Percentiles rank a stretch among this genome's conserved stretches.
Evolutionary conservation across 2,888 invertebrate genomes (phyloP).

Genomic region (Psylliodes chrysocephalus): DNA sequence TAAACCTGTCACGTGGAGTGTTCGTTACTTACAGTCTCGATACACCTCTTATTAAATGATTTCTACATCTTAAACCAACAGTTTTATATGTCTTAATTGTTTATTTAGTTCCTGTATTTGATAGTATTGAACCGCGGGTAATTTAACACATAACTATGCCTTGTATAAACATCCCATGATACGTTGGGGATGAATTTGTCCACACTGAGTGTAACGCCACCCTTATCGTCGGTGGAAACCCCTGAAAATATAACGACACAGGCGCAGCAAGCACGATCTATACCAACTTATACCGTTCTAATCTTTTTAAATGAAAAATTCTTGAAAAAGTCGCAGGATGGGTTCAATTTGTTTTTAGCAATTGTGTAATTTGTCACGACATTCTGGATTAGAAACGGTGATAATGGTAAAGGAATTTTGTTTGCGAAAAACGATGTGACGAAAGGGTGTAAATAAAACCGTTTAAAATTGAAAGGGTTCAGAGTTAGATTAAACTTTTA

Average conservation of each 20-base stretch:
- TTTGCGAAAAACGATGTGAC: too few relatives aligned
- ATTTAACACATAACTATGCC: slow-evolving; percentile 27
- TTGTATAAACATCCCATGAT: slow-evolving; percentile 36
- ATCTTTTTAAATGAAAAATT: slow-evolving; percentile 45
- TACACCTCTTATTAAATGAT: too few relatives aligned
- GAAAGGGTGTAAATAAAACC: too few relatives aligned
- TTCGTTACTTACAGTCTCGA: too few relatives aligned
- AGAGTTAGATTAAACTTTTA: too few relatives aligned
- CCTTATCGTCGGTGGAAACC: slow-evolving; percentile 52
- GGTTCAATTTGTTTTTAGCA: slow-evolving; percentile 41
- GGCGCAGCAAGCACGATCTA: slow-evolving; percentile 52
- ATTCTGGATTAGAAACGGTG: not conserved
- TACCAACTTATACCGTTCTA: slow-evolving; percentile 43
- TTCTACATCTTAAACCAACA: not conserved
- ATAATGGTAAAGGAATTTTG: not conserved
- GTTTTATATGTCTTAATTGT: not conserved
- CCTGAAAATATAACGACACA: slow-evolving; percentile 50
- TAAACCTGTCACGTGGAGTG: slow-evolving; percentile 23
- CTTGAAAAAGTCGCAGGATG: slow-evolving; percentile 43
- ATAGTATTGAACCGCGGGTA: slow-evolving; percentile 34
- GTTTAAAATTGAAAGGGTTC: too few relatives aligned
- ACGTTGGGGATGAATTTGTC: slow-evolving; percentile 46
- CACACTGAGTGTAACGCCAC: slow-evolving; percentile 55
- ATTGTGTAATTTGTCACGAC: slow-evolving; percentile 7
- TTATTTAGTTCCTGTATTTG: not conserved